phyloP scores from a whole-genome alignment of 1,140 invertebrate species.

The Aphelenchoides avenae region DNA sequence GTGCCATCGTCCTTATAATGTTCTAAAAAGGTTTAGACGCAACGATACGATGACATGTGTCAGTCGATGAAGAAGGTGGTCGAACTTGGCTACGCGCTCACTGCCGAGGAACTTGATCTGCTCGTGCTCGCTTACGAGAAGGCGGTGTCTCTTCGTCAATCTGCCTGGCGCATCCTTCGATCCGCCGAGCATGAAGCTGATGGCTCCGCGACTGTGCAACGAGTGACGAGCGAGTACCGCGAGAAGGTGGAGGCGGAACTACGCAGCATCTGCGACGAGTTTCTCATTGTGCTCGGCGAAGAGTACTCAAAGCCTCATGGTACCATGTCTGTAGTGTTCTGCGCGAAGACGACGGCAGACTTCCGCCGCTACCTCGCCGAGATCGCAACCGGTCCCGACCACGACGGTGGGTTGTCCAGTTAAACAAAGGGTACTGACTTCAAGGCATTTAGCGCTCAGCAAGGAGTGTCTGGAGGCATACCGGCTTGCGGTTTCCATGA shows the following conservation, averaged over 20 bases:
- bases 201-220: conserved; percentile 87
- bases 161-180: conserved; percentile 97
- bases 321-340: too few species aligned
- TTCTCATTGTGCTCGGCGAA: too few species aligned
- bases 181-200: conserved; percentile 97
- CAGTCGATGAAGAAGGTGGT: conserved; percentile 63
- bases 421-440: neutral
- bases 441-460: too few species aligned
- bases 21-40: conserved; percentile 68
- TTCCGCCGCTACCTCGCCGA: too few species aligned
- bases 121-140: conserved; percentile 98
- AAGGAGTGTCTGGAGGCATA: too few species aligned
- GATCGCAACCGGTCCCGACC: too few species aligned
- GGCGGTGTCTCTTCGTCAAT: conserved; percentile 88
- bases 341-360: too few species aligned
- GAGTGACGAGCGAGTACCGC: conserved; percentile 95
- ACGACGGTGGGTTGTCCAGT: too few species aligned
- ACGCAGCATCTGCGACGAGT: too few species aligned
- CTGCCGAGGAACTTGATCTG: conserved; percentile 90
- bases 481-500: too few species aligned
- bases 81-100: conserved; percentile 83
- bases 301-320: too few species aligned
- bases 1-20: conserved; percentile 88
- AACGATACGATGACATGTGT: conserved; percentile 86
- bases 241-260: too few species aligned